Evolutionary conservation across 1,140 invertebrate genomes (phyloP), one percentile per base, ranked within the genome.

Genomic region (Pararge aegeria): DNA sequence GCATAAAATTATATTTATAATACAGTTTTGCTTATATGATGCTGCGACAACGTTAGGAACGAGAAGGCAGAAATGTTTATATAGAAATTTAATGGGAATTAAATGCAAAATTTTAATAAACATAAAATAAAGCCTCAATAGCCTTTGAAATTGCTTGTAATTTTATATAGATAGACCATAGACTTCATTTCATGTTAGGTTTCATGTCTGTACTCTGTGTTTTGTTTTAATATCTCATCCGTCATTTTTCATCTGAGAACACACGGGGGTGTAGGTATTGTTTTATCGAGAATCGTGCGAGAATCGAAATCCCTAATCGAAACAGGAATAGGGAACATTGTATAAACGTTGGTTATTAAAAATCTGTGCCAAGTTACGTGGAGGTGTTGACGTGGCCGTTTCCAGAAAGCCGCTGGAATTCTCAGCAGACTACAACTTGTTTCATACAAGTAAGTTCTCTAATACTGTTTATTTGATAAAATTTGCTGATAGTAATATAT

Each of bases 251-350:
- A 54, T 61, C 58, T 58, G 37, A 19, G 42, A 44, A 13, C 44
- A 42, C 27, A 13, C 18, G 42, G 16, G 46, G 15, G 18, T 13
- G 50, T 54, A 38, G 5, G 38, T 16, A 40, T 40, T 40, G 37
- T 42, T 42, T 54, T 48, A 61, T 61, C 51, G 53, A 15, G 53
- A 44, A 4, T 24, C 24, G 24, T n/a, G n/a, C n/a, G n/a, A n/a
- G 24, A 24, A 13, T 50, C 37, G 38, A 56, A 58, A 61, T 66
- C 59, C 64, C 55, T 54, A 40, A 57, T 66, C 42, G 29, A 52
- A 48, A 27, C 51, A 34, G 58, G 64, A 66, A 61, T 57, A 56
- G 54, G 64, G 64, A 66, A 66, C 53, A 54, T 24, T 48, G 48
- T 49, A 24, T 7, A 24, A 24, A 24, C 24, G 7, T 24, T 24